Percentiles rank a stretch among this genome's conserved stretches.
Evolutionary conservation across 2,797 vertebrate species (phyloP).

Genomic region (Fistularia tabacaria): DNA sequence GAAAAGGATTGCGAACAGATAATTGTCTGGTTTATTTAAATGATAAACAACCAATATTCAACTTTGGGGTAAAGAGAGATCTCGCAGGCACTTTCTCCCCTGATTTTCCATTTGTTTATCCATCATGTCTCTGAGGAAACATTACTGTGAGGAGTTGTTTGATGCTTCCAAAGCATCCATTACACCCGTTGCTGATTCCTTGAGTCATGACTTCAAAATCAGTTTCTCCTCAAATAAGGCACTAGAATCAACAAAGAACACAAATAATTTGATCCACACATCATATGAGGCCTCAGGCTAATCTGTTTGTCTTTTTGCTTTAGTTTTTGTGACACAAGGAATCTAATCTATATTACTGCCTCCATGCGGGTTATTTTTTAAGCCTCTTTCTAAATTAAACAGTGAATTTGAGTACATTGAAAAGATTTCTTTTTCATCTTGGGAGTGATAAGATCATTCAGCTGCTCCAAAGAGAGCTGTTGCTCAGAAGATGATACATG

Average conservation of each 20-base stretch:
- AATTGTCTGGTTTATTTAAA: background rate
- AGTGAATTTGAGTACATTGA: constrained; percentile 12
- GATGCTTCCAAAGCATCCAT: constrained; percentile 29
- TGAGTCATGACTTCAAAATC: constrained; percentile 10
- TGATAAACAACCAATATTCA: no score
- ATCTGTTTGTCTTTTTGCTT: background rate
- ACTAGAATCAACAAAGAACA: background rate
- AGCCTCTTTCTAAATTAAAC: constrained; percentile 1
- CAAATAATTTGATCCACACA: constrained; percentile 7
- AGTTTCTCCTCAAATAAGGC: constrained; percentile 29
- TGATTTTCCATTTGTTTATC: constrained; percentile 9
- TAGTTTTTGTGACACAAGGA: background rate
- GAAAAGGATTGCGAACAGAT: constrained; percentile 32
- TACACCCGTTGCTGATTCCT: constrained; percentile 36
- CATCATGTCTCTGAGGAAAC: constrained; percentile 12
- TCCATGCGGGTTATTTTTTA: constrained; percentile 3
- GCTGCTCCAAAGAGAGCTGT: constrained; percentile 9
- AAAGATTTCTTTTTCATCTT: background rate
- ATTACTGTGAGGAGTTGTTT: constrained; percentile 16
- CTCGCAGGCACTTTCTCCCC: background rate
- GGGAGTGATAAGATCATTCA: background rate
- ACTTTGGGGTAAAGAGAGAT: constrained; percentile 20
- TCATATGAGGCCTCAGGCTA: background rate
- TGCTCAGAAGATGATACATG: constrained; percentile 21
- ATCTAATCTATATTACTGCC: constrained; percentile 1